Evolutionary conservation across 2,888 invertebrate genomes (phyloP).

Genomic region (Archips crataeganus): DNA sequence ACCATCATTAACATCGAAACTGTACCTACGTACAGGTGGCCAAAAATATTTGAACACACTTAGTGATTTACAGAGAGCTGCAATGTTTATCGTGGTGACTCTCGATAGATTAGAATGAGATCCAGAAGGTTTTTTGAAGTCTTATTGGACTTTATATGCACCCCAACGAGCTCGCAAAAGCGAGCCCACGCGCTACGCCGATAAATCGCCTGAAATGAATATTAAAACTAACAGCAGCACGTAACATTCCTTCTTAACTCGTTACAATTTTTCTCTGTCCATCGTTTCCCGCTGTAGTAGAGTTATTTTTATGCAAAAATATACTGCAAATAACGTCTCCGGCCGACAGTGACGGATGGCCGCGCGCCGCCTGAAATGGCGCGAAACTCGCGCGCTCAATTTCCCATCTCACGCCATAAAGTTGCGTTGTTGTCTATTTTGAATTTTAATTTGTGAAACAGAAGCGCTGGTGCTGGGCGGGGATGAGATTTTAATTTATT

Average conservation of each 20-base stretch:
- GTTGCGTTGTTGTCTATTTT: conserved; percentile 17
- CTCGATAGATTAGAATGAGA: too few species aligned
- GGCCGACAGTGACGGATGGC: conserved; percentile 72
- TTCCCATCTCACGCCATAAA: conserved; percentile 61
- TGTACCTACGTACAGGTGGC: too few species aligned
- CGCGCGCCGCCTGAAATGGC: conserved; percentile 46
- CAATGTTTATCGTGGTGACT: too few species aligned
- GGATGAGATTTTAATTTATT: conserved; percentile 20
- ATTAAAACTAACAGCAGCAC: conserved; percentile 30
- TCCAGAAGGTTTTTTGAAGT: neutral
- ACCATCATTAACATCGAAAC: too few species aligned
- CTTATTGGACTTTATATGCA: neutral
- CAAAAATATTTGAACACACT: too few species aligned
- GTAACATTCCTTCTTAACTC: conserved; percentile 35
- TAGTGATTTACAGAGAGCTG: too few species aligned
- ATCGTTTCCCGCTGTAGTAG: conserved; percentile 25
- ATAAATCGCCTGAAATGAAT: conserved; percentile 15
- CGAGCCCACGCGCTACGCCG: conserved; percentile 1
- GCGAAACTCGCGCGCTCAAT: conserved; percentile 56
- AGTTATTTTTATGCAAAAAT: conserved; percentile 62
- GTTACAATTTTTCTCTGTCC: conserved; percentile 38
- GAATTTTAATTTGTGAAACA: conserved; percentile 26
- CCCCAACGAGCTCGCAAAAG: conserved; percentile 1
- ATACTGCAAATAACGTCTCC: conserved; percentile 64
- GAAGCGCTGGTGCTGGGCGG: conserved; percentile 17